phyloP scores from a whole-genome alignment of 2,888 invertebrate species.

The Ennomos erosarius region DNA sequence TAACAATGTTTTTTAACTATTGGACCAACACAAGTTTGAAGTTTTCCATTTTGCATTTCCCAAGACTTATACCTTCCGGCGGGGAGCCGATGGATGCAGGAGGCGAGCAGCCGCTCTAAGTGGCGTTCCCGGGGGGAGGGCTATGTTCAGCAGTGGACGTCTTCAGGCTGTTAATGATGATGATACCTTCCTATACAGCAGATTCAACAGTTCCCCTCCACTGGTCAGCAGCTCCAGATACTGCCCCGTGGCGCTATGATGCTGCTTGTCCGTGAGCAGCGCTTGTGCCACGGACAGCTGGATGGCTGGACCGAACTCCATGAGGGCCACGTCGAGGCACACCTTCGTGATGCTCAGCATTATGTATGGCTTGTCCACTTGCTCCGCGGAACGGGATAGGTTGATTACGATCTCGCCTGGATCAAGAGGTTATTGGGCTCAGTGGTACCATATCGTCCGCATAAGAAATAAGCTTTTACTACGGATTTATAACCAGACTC shows the following conservation, averaged over 20 bases:
- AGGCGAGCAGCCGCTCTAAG: too few species aligned
- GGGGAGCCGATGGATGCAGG: too few species aligned
- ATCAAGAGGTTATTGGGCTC: neutral
- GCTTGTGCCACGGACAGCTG: constrained; percentile 83
- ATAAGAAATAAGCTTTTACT: too few species aligned
- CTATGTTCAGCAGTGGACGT: too few species aligned
- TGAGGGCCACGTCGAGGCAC: constrained; percentile 90
- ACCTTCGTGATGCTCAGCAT: constrained; percentile 89
- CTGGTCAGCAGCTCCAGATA: constrained; percentile 91
- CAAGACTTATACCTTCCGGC: constrained; percentile 73
- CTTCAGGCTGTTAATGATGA: too few species aligned
- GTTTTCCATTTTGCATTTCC: constrained; percentile 47
- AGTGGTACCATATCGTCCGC: too few species aligned
- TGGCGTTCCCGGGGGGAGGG: too few species aligned
- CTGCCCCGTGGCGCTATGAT: constrained; percentile 90
- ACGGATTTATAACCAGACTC: too few species aligned
- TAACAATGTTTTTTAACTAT: too few species aligned
- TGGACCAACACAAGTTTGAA: too few species aligned
- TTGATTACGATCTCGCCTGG: constrained; percentile 87
- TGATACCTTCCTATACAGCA: constrained; percentile 92
- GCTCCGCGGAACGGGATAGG: constrained; percentile 87
- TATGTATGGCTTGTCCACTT: constrained; percentile 89
- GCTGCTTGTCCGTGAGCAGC: constrained; percentile 89
- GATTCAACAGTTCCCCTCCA: constrained; percentile 87
- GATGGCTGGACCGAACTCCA: constrained; percentile 91